These are phyloP conservation scores for Heliconius charithonia DNA, from an alignment of 2,888 invertebrate species.

Conservation along the genomic window DNA sequence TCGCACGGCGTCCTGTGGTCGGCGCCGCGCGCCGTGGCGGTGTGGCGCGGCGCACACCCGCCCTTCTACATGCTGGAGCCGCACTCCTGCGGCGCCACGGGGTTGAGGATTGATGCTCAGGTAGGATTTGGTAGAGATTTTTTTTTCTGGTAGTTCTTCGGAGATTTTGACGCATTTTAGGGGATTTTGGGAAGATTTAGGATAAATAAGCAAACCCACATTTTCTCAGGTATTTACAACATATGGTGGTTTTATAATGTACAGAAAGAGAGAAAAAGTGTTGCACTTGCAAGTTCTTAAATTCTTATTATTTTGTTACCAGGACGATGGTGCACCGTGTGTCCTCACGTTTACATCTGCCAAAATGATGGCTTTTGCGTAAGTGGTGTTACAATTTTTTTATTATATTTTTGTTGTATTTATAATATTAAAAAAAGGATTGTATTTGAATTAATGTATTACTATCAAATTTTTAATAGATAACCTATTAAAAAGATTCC, in stretches of 20 bases:
- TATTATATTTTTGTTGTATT: neutral
- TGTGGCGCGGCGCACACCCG: slow-evolving; percentile 69
- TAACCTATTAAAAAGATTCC: too few relatives aligned
- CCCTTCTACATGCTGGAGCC: slow-evolving; percentile 76
- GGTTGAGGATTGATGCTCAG: slow-evolving; percentile 67
- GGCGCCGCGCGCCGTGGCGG: slow-evolving; percentile 69
- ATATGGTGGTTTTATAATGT: too few relatives aligned
- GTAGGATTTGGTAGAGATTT: slow-evolving; percentile 48
- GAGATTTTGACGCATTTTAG: neutral
- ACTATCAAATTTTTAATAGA: too few relatives aligned
- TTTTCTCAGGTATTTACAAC: too few relatives aligned
- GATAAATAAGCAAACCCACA: too few relatives aligned
- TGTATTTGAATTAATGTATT: neutral
- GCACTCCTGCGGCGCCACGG: slow-evolving; percentile 72
- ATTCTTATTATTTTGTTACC: neutral
- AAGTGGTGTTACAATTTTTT: slow-evolving; percentile 51
- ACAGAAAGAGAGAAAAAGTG: too few relatives aligned
- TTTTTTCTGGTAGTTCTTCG: too few relatives aligned
- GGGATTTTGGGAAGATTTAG: neutral
- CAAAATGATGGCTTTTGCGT: slow-evolving; percentile 75
- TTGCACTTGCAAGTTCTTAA: too few relatives aligned
- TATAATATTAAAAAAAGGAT: neutral
- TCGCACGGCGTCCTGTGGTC: slow-evolving; percentile 83
- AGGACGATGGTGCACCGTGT: slow-evolving; percentile 82
- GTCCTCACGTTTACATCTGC: slow-evolving; percentile 79